phyloP scores from a whole-genome alignment of 2,888 invertebrate species.

The Andricus quercusramuli region DNA sequence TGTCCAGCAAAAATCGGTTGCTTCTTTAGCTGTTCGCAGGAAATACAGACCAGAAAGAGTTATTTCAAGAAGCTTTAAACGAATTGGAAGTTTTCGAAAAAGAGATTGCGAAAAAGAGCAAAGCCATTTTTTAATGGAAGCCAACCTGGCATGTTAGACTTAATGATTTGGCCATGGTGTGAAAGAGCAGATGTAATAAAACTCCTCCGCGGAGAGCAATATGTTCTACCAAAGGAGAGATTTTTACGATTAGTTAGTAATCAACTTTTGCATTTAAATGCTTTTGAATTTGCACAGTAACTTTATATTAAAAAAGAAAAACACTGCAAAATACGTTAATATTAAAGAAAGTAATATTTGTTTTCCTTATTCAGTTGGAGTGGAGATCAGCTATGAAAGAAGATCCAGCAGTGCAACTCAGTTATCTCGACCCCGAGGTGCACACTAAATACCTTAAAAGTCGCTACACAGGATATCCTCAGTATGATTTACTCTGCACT shows the following conservation, averaged over 20 bases:
- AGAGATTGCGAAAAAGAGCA: slow-evolving; percentile 83
- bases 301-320: background rate
- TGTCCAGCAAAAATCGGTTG: slow-evolving; percentile 9
- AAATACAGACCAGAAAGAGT: slow-evolving; percentile 72
- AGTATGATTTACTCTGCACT: slow-evolving; percentile 81
- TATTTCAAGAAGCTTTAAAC: slow-evolving; percentile 80
- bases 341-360: slow-evolving; percentile 35
- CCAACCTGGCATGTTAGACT: slow-evolving; percentile 88
- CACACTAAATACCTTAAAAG: slow-evolving; percentile 87
- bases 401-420: slow-evolving; percentile 85
- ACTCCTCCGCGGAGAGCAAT: slow-evolving; percentile 82
- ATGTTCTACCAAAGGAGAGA: slow-evolving; percentile 83
- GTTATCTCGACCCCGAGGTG: slow-evolving; percentile 84
- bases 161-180: slow-evolving; percentile 93
- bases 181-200: slow-evolving; percentile 84
- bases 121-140: slow-evolving; percentile 85
- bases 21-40: slow-evolving; percentile 62
- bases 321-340: background rate
- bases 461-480: slow-evolving; percentile 83
- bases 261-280: background rate
- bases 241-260: slow-evolving; percentile 84
- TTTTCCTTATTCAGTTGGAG: slow-evolving; percentile 78
- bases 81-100: slow-evolving; percentile 84
- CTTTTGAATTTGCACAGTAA: background rate
- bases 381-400: slow-evolving; percentile 87